A percentile compares a stretch with the other conserved stretches of the same genome.
Conservation (phyloP, 2,888 invertebrate genomes). For the Plagiodera versicolora region DNA sequence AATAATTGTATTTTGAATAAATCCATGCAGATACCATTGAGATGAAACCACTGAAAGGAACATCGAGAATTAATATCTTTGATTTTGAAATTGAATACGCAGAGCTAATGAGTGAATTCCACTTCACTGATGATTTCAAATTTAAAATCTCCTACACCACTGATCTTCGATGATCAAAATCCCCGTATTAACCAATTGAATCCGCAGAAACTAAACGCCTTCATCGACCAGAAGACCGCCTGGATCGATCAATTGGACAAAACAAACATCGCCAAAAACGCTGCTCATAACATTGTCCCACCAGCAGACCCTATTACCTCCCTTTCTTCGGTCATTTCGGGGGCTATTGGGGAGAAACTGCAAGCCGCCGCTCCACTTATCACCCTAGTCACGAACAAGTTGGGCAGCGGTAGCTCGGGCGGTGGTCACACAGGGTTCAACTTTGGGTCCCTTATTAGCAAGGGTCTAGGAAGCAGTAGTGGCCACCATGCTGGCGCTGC, state of each 20-base stretch:
- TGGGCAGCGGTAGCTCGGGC: constrained; percentile 58
- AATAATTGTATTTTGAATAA: no score
- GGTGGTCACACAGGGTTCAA: constrained; percentile 60
- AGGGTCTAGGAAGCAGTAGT: constrained; percentile 38
- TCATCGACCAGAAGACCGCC: constrained; percentile 78
- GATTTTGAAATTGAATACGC: no score
- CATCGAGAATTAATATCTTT: no score
- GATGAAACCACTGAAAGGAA: no score
- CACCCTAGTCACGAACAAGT: constrained; percentile 68
- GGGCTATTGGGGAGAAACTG: constrained; percentile 69
- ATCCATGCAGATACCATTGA: no score
- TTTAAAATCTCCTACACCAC: no score
- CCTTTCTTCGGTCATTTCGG: constrained; percentile 67
- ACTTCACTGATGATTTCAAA: no score
- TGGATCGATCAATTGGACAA: constrained; percentile 70
- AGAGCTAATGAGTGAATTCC: no score
- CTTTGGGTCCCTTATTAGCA: constrained; percentile 58
- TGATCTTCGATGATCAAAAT: not conserved
- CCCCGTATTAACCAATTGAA: constrained; percentile 16
- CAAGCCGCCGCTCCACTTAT: constrained; percentile 59
- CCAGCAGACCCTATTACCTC: constrained; percentile 58
- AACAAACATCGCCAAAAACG: constrained; percentile 75
- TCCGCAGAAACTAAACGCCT: constrained; percentile 78
- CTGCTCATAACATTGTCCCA: constrained; percentile 70
- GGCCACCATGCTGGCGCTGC: constrained; percentile 15